Base-by-base conservation (phyloP, 2,888 invertebrate genomes). In the Polymixis lichenea region DNA sequence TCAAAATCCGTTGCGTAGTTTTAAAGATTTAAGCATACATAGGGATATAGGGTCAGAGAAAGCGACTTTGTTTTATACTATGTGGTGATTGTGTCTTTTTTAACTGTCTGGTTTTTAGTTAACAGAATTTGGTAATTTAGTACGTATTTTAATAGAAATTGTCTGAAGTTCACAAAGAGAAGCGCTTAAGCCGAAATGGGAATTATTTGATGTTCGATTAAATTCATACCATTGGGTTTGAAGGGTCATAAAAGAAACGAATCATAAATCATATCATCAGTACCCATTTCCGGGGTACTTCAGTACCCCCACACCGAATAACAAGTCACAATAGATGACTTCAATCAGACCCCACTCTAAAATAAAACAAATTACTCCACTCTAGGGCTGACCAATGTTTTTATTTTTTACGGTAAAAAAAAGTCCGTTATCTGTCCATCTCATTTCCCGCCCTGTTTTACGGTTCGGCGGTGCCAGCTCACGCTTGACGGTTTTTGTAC, bases 371-470 rank as follows among this genome's bases (percentile, higher is more conserved):
- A 79, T 69, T 55, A n/a, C 58, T 55, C 19, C 67, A 85, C 61
- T 78, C 17, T 68, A 78, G 60, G 66, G 62, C 32, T 74, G 71
- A 70, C 82, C 86, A 58, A 74, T 51, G 70, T 61, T 82, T 73
- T 73, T 70, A 67, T 77, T 70, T 72, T 77, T 67, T 80, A 80
- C 72, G 65, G 69, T 72, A 66, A 75, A 78, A 75, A 75, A 79
- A 74, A 72, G 17, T 32, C 71, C 67, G 86, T 88, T 88, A 88
- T 86, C 86, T 77, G 82, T 83, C 84, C 67, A 86, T 87, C 82
- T 75, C 66, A 82, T 80, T 87, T 87, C 86, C 88, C 78, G 77
- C 84, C 85, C 84, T 79, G 82, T 87, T 82, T 82, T 71, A 83
- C 77, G 85, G 78, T 83, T 73, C 72, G 83, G 28, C 68, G 58